phyloP scores from a whole-genome alignment of 2,797 vertebrate genomes.

The Cuniculus paca region DNA sequence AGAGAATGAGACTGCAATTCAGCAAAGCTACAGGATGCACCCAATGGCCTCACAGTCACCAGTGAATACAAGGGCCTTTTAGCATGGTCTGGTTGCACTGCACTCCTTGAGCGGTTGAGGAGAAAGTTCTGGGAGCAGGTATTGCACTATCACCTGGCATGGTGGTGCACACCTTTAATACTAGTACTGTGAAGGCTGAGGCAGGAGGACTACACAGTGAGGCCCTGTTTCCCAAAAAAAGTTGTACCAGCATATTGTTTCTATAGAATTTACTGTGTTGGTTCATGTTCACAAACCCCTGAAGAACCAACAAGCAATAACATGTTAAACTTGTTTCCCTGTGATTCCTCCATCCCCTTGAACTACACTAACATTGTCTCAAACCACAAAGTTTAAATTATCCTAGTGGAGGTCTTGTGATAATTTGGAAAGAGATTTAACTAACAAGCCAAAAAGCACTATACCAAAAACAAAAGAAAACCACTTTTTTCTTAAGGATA shows the following conservation, averaged over 20 bases:
- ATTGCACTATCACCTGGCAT: neutral
- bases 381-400: neutral
- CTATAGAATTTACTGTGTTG: neutral
- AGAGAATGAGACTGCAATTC: neutral
- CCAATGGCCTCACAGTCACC: neutral
- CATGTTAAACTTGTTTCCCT: neutral
- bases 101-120: neutral
- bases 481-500: conserved; percentile 15
- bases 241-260: conserved; percentile 25
- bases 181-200: neutral
- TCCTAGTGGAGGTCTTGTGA: neutral
- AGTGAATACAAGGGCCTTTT: neutral
- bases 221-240: neutral
- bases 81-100: neutral
- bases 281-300: conserved; percentile 34
- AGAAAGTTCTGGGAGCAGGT: conserved; percentile 49
- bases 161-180: neutral
- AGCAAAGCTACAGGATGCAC: neutral
- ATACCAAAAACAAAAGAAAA: neutral
- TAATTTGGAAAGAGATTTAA: conserved; percentile 42
- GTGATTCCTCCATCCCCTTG: neutral
- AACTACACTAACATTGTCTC: neutral
- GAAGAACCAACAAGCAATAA: neutral
- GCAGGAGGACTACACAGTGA: neutral
- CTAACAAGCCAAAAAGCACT: conserved; percentile 3